Evolutionary conservation across 2,113 vertebrate species (phyloP), one percentile per base, ranked within the genome.

Genomic region (Zeus faber): DNA sequence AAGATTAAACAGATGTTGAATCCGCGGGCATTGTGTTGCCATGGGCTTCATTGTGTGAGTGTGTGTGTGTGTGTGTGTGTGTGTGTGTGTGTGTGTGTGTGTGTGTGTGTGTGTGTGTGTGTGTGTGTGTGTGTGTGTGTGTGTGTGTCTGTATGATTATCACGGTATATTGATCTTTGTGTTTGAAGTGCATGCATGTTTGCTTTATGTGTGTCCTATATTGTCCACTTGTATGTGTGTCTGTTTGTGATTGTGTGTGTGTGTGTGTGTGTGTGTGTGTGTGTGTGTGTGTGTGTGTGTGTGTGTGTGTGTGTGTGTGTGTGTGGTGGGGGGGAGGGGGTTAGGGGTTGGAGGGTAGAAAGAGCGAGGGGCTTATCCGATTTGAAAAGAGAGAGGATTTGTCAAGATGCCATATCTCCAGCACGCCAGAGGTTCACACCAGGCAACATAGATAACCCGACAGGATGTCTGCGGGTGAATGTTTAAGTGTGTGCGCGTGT

Each of bases 1-100:
- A 69, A 74, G 77, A 83, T 83, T 81, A 78, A 67, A 77, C 67
- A 73, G 77, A 78, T 31, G 29, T 31, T 31, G 29, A n/a, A n/a
- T n/a, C n/a, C n/a, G n/a, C n/a, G n/a, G n/a, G n/a, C n/a, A n/a
- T n/a, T n/a, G n/a, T n/a, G n/a, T n/a, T n/a, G n/a, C n/a, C n/a
- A n/a, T n/a, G n/a, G n/a, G n/a, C n/a, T n/a, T n/a, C n/a, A n/a
- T n/a, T n/a, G n/a, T n/a, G n/a, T n/a, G 7, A 31, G 29, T 31
- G 29, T 31, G 29, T 11, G 5, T 31, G 29, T 5, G 7, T 31
- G 29, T 2, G 29, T 11, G 29, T 31, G 11, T 11, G 11, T 2
- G 22, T n/a, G 45, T 53, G 70, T 50, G 52, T 26, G 33, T 31
- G 29, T 25, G 10, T 60, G 46, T 13, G 20, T 26, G 21, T 37